Percentiles rank a stretch among this genome's conserved stretches.
These are phyloP conservation scores for Aradus depressus DNA, from an alignment of 2,888 invertebrate species.

Conservation along the genomic window DNA sequence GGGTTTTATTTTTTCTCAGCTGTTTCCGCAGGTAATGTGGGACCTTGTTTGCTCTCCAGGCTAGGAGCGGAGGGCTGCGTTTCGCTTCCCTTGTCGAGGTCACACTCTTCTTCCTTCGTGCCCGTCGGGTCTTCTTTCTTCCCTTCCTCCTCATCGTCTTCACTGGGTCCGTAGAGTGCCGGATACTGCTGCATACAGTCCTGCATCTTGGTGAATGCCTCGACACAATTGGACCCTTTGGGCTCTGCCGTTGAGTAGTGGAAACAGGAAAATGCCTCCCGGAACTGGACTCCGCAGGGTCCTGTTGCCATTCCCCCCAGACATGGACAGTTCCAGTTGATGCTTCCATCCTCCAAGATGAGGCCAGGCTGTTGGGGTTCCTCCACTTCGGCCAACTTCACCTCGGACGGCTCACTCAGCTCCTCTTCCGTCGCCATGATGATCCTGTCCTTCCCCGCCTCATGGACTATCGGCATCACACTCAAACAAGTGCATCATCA, in stretches of 20 bases:
- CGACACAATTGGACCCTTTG: constrained; percentile 87
- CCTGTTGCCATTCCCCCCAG: constrained; percentile 96
- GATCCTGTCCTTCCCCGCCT: constrained; percentile 64
- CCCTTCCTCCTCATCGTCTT: constrained; percentile 40
- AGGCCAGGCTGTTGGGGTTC: constrained; percentile 68
- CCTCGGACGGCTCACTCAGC: constrained; percentile 58
- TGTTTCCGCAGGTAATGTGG: too few relatives aligned
- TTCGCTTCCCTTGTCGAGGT: too few relatives aligned
- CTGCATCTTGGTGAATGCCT: constrained; percentile 82
- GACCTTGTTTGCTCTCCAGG: too few relatives aligned
- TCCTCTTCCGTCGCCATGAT: constrained; percentile 73
- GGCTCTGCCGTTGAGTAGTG: constrained; percentile 81
- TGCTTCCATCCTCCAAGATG: constrained; percentile 71
- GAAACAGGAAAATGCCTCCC: constrained; percentile 90
- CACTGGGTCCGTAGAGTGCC: constrained; percentile 62
- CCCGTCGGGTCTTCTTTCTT: too few relatives aligned
- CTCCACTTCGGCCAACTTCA: constrained; percentile 48
- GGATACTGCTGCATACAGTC: constrained; percentile 81
- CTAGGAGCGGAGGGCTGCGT: too few relatives aligned
- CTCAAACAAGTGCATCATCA: neutral
- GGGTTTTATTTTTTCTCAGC: too few relatives aligned
- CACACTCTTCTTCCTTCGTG: too few relatives aligned
- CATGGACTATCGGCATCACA: constrained; percentile 32
- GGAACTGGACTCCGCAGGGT: constrained; percentile 85
- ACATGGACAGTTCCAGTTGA: constrained; percentile 96